Percentiles rank a stretch among this genome's conserved stretches.
Conservation (phyloP, 2,888 invertebrate genomes). For the Acleris sparsana region DNA sequence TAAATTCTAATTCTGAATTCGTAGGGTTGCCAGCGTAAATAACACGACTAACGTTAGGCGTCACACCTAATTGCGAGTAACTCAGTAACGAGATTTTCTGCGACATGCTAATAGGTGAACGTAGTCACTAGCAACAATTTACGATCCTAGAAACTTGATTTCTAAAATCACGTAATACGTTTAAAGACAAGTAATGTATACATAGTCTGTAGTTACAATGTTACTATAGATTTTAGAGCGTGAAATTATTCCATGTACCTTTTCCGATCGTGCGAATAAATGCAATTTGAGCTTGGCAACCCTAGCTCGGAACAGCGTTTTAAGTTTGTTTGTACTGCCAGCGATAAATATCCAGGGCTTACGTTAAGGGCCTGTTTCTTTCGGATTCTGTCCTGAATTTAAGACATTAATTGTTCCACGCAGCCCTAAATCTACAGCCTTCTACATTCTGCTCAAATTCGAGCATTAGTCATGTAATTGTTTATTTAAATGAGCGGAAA, state of each 20-base stretch:
- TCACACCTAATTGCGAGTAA: neutral
- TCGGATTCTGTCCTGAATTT: slow-evolving; percentile 19
- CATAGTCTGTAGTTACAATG: too few species aligned
- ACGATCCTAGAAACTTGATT: too few species aligned
- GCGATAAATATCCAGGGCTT: slow-evolving; percentile 29
- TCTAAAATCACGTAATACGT: too few species aligned
- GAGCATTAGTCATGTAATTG: neutral
- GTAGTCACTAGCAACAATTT: neutral
- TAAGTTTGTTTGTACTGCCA: slow-evolving; percentile 8
- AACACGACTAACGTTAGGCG: neutral
- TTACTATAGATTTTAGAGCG: too few species aligned
- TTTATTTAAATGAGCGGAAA: neutral
- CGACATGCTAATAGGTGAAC: neutral
- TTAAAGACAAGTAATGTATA: too few species aligned
- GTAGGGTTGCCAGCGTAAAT: slow-evolving; percentile 41
- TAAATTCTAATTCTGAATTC: slow-evolving; percentile 57
- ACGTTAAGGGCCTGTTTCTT: slow-evolving; percentile 18
- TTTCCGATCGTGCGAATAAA: neutral
- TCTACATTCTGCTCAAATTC: neutral
- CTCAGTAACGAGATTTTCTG: neutral
- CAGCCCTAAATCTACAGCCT: slow-evolving; percentile 16
- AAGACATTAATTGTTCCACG: slow-evolving; percentile 19
- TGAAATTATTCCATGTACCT: too few species aligned
- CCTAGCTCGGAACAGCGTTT: neutral
- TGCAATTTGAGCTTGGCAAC: slow-evolving; percentile 1